Evolutionary conservation across 2,797 vertebrate species (phyloP), one percentile per base, ranked within the genome.

Genomic region (Chaetophractus vellerosus): DNA sequence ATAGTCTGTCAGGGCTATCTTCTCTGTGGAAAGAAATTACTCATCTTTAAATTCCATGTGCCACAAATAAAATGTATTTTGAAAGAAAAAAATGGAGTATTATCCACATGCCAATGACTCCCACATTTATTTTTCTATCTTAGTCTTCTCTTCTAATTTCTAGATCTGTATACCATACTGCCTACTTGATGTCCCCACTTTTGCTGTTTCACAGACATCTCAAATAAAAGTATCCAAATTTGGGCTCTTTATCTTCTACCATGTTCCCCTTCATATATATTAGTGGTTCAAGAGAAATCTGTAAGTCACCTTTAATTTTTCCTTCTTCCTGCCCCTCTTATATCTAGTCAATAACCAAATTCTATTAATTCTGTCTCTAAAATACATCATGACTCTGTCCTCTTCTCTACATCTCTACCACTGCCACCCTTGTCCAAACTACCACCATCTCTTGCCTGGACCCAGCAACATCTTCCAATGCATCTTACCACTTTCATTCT

Each of bases 1-100:
- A 88, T 2, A 69, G 57, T 64, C 66, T 82, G 19, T 72, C 85
- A 31, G 81, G 38, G n/a, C 45, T 38, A n/a, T 57, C 79, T 55
- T 80, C 76, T 91, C 81, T 92, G 66, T 93, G 61, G 76, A 89
- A 94, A 96, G 92, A 76, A 93, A 83, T 26, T 79, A 68, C 85
- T 41, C 64, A 48, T 21, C 68, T 61, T 89, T 55, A 57, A 68
- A 86, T 72, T 61, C 89, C 92, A 31, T 79, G 28, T 94, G 89
- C 87, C 52, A 59, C 95, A 93, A 97, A 95, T 96, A 96, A 97
- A 96, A 45, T 55, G 38, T 88, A 50, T 96, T 97, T 96, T 93
- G 89, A 93, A 96, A 92, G 88, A 94, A 82, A 55, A 52, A 55
- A 55, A 55, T 18, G 52, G 52, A 55, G 52, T 31, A 64, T 0